phyloP scores from a whole-genome alignment of 2,888 invertebrate genomes.

The Tetranychus piercei region DNA sequence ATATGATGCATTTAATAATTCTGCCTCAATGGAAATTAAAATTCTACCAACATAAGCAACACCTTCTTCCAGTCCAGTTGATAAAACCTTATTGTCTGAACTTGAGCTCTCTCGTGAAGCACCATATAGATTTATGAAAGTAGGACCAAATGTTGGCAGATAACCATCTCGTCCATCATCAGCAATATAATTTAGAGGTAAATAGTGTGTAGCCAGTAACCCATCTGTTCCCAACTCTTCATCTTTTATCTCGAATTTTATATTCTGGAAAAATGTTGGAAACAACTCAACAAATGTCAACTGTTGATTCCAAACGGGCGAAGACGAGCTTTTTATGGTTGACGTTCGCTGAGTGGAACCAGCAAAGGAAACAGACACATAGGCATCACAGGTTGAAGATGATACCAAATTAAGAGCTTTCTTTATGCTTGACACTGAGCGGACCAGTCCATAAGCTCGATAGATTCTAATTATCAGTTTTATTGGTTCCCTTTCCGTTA shows the following conservation, averaged over 20 bases:
- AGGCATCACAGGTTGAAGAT: conserved; percentile 70
- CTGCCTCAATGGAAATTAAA: conserved; percentile 60
- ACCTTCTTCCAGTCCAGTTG: conserved; percentile 9
- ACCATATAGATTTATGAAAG: conserved; percentile 68
- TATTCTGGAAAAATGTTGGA: conserved; percentile 69
- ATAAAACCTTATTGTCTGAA: conserved; percentile 48
- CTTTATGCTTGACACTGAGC: conserved; percentile 74
- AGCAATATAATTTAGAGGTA: conserved; percentile 63
- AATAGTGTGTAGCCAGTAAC: conserved; percentile 72
- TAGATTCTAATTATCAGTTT: conserved; percentile 60
- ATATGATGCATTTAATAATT: conserved; percentile 47
- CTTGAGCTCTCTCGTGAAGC: conserved; percentile 65
- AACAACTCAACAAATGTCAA: conserved; percentile 82
- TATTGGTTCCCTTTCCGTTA: conserved; percentile 65
- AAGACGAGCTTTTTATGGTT: conserved; percentile 59
- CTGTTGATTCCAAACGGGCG: conserved; percentile 77
- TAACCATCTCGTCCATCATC: conserved; percentile 79
- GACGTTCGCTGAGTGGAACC: conserved; percentile 64
- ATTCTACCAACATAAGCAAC: conserved; percentile 57
- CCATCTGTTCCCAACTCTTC: conserved; percentile 65
- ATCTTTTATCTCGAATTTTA: conserved; percentile 66
- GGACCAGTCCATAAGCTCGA: conserved; percentile 65
- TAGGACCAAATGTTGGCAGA: conserved; percentile 72
- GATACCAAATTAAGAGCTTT: conserved; percentile 57
- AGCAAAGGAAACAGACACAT: conserved; percentile 70